Conservation (phyloP, 2,888 invertebrate genomes). For the Philereme vetulata region DNA sequence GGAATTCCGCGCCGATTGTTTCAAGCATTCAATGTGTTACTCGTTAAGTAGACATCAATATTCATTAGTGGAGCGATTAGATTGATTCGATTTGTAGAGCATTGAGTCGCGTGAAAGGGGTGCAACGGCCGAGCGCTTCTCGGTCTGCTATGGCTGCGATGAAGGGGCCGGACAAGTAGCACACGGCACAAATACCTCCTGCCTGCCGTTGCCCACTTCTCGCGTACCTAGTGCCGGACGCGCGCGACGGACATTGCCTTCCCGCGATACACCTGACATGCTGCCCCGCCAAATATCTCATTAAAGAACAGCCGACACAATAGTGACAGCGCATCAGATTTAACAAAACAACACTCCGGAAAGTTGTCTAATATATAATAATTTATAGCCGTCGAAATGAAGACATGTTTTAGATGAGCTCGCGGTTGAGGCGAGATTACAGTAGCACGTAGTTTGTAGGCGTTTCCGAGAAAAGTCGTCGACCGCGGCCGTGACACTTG, state of each 20-base stretch:
- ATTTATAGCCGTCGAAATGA: constrained; percentile 20
- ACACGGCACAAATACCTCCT: constrained; percentile 73
- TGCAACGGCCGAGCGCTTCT: constrained; percentile 76
- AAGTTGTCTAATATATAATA: constrained; percentile 27
- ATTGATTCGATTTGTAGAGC: constrained; percentile 79
- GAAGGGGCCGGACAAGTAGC: constrained; percentile 59
- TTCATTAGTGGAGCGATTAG: constrained; percentile 64
- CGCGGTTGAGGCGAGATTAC: constrained; percentile 36
- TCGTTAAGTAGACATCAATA: constrained; percentile 56
- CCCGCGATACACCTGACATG: constrained; percentile 54
- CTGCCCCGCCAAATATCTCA: constrained; percentile 40
- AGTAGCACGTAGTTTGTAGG: constrained; percentile 24
- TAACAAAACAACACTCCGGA: constrained; percentile 30
- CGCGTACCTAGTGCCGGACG: constrained; percentile 68
- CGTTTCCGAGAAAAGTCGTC: constrained; percentile 45
- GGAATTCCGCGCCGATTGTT: constrained; percentile 50
- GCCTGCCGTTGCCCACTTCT: constrained; percentile 64
- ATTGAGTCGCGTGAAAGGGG: constrained; percentile 79
- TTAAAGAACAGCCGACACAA: constrained; percentile 27
- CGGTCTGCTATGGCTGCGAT: constrained; percentile 45
- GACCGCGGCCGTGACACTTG: constrained; percentile 53
- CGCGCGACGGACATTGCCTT: constrained; percentile 60
- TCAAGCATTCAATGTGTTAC: constrained; percentile 49
- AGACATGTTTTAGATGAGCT: constrained; percentile 34
- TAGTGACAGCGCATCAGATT: constrained; percentile 19